Percentiles rank a stretch among this genome's conserved stretches.
These are phyloP conservation scores for Spatulosminthurus flaviceps DNA, from an alignment of 2,888 invertebrate species.

Conservation along the genomic window DNA sequence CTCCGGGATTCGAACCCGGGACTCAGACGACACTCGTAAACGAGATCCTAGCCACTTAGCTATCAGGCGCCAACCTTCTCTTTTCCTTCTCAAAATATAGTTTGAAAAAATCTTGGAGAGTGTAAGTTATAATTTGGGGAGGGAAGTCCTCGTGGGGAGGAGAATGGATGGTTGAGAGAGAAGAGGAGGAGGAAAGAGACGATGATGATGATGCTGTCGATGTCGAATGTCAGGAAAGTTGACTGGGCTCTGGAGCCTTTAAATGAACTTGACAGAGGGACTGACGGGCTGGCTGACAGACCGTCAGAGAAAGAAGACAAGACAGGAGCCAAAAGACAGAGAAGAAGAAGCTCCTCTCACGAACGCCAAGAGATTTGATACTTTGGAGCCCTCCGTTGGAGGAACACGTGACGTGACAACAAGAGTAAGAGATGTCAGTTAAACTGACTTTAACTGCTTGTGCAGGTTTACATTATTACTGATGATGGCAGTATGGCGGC, in stretches of 20 bases:
- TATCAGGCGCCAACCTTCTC: no score
- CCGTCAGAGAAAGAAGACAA: conserved; percentile 32
- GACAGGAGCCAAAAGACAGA: conserved; percentile 8
- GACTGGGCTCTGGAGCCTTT: conserved; percentile 32
- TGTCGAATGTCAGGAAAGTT: conserved; percentile 30
- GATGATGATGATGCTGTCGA: conserved; percentile 38
- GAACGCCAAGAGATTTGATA: background rate
- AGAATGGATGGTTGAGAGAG: background rate
- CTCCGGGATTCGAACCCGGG: no score
- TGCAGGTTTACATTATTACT: conserved; percentile 19
- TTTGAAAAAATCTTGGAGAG: no score
- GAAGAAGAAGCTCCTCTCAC: background rate
- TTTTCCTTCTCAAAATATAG: no score
- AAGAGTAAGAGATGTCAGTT: conserved; percentile 19
- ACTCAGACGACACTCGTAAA: no score
- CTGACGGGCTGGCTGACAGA: conserved; percentile 32
- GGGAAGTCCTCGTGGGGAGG: no score
- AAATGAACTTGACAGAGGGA: conserved; percentile 41
- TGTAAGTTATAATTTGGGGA: no score
- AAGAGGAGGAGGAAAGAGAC: background rate
- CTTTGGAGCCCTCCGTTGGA: conserved; percentile 4
- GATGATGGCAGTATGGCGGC: conserved; percentile 11
- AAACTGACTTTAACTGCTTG: conserved; percentile 35
- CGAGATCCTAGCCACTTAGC: no score
- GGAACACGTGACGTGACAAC: conserved; percentile 13